Base-by-base conservation (phyloP, 2,113 vertebrate genomes). In the Aleadryas rufinucha region DNA sequence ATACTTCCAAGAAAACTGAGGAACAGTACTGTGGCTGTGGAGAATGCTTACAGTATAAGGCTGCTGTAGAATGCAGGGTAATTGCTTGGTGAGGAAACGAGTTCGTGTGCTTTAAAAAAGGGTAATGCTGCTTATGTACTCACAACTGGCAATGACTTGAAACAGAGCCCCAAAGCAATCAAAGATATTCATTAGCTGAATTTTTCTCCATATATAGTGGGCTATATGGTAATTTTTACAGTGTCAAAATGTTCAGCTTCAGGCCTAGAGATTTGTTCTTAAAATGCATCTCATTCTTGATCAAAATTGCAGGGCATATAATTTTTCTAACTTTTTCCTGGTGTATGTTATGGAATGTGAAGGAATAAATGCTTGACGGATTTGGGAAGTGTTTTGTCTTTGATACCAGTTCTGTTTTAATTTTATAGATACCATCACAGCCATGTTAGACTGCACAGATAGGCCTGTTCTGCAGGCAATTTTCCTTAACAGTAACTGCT, bases 401-500 rank as follows among this genome's bases (percentile, higher is more conserved):
- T 94, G 83, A 95, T 93, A 90, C 17, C 33, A 56, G 39, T 94
- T 97, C 78, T 97, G 21, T 92, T 97, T 97, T 94, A 86, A 66
- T 96, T 97, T 94, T 84, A 17, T 93, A 99, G 99, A 99, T 97
- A 99, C 99, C 79, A 99, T 99, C 98, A 99, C 99, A 96, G 98
- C 99, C 95, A 99, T 99, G 99, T 98, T 99, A 97, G 98, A 99
- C 97, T 99, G 99, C 92, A 98, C 98, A n/a, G 99, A 99, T 95
- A 98, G 99, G 71, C 99, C 99, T 33, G 99, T 99, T 84, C 98
- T 99, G 70, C 99, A 99, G 98, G 99, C 99, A 83, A 99, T 99
- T 98, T 99, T 99, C 97, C 99, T 99, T 96, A 99, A 99, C 93
- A 99, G 99, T 88, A 99, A 99, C 98, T 99, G 99, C 94, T 99